A percentile compares a stretch with the other conserved stretches of the same genome.
Evolutionary conservation across 2,113 vertebrate genomes (phyloP).

Genomic region (Seriola rivoliana): DNA sequence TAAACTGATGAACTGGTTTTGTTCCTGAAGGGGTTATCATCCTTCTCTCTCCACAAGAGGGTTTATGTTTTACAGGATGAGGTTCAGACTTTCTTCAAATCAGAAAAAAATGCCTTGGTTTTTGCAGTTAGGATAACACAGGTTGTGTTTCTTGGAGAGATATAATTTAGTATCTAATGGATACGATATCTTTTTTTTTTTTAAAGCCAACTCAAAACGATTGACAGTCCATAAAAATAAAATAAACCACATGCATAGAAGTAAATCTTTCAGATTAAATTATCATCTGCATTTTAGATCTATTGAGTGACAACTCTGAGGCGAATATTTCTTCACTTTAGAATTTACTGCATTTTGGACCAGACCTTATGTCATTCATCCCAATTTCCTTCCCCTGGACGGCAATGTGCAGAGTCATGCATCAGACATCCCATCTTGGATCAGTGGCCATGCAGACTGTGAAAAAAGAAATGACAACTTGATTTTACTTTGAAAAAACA

Average conservation of each 20-base stretch:
- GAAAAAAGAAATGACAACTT: slow-evolving; percentile 56
- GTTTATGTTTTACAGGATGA: slow-evolving; percentile 39
- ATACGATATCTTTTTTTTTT: background rate
- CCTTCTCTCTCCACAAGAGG: slow-evolving; percentile 8
- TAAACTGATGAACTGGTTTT: slow-evolving; percentile 32
- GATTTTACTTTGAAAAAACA: slow-evolving; percentile 44
- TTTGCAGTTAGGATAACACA: background rate
- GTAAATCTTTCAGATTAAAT: slow-evolving; percentile 1
- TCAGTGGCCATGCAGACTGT: slow-evolving; percentile 31
- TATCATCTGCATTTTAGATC: slow-evolving; percentile 20
- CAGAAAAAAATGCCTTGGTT: background rate
- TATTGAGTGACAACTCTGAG: slow-evolving; percentile 25
- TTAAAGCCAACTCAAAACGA: background rate
- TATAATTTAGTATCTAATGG: background rate
- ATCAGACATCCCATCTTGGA: slow-evolving; percentile 59
- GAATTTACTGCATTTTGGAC: slow-evolving; percentile 32
- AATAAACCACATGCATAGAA: slow-evolving; percentile 1
- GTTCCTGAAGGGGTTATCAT: slow-evolving; percentile 29
- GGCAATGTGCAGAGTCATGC: slow-evolving; percentile 48
- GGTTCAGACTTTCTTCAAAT: background rate
- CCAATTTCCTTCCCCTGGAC: slow-evolving; percentile 21
- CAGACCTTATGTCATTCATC: slow-evolving; percentile 21
- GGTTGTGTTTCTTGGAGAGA: background rate
- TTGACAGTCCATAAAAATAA: background rate
- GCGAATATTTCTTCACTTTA: slow-evolving; percentile 29